phyloP scores from a whole-genome alignment of 2,113 vertebrate species.

The Gobiocypris rarus region DNA sequence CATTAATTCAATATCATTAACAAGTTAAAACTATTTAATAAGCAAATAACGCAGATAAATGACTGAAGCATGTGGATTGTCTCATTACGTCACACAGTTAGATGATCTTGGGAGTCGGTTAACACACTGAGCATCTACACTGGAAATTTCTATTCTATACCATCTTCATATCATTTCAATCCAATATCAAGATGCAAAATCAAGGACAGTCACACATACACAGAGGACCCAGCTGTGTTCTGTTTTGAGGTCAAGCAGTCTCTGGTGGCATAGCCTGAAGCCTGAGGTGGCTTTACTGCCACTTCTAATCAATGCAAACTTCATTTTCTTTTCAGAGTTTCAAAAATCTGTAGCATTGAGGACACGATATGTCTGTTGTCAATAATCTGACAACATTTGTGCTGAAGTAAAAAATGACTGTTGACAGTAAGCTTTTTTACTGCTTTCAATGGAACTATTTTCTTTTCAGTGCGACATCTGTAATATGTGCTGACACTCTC shows the following conservation, averaged over 20 bases:
- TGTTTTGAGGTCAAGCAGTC: slow-evolving; percentile 29
- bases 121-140: too few species aligned
- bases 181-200: slow-evolving; percentile 11
- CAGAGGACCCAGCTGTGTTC: slow-evolving; percentile 33
- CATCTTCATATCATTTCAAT: background rate
- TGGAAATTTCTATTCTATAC: too few species aligned
- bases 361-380: slow-evolving; percentile 25
- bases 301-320: slow-evolving; percentile 33
- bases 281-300: slow-evolving; percentile 22
- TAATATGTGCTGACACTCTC: slow-evolving; percentile 24
- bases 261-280: slow-evolving; percentile 33
- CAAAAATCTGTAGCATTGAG: background rate
- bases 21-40: too few species aligned
- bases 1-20: too few species aligned
- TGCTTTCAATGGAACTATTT: slow-evolving; percentile 15
- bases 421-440: background rate
- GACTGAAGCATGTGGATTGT: too few species aligned
- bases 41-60: too few species aligned
- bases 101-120: too few species aligned
- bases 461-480: slow-evolving; percentile 26
- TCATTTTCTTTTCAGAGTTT: background rate
- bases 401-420: background rate
- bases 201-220: background rate
- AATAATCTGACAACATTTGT: slow-evolving; percentile 10
- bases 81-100: too few species aligned